These are phyloP conservation scores for Brevimyrus niger DNA, from an alignment of 2,113 vertebrate species.

Conservation along the genomic window DNA sequence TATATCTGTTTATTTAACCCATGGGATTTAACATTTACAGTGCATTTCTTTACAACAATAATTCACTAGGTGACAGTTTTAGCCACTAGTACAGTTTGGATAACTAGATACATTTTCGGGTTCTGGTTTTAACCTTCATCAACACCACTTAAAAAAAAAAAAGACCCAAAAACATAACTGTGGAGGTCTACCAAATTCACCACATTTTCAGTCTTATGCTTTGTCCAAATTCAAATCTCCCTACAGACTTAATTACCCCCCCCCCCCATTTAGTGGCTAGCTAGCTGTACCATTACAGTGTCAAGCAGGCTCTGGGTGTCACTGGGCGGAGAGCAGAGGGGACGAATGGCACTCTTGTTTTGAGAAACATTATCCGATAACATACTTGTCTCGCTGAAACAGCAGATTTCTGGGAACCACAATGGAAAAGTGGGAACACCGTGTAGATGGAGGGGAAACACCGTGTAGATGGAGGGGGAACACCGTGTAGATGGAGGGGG, in stretches of 20 bases:
- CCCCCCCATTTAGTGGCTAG: constrained; percentile 50
- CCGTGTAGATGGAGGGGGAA: not conserved
- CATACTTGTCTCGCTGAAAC: constrained; percentile 32
- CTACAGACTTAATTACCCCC: constrained; percentile 38
- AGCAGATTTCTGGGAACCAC: constrained; percentile 27
- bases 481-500: no score
- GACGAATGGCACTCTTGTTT: constrained; percentile 60
- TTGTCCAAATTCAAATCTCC: constrained; percentile 27
- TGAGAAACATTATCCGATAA: constrained; percentile 52
- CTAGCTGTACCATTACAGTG: constrained; percentile 51
- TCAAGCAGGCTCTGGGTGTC: constrained; percentile 38
- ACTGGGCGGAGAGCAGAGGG: constrained; percentile 47
- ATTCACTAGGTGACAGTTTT: constrained; percentile 60
- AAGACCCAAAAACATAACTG: constrained; percentile 35
- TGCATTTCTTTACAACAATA: constrained; percentile 70
- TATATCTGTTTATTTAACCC: constrained; percentile 61
- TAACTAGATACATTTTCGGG: constrained; percentile 56
- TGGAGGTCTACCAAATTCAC: constrained; percentile 39
- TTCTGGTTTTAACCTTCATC: constrained; percentile 51
- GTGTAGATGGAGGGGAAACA: not conserved
- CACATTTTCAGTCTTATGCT: constrained; percentile 33
- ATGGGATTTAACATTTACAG: constrained; percentile 66
- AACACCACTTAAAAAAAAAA: constrained; percentile 45
- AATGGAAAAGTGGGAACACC: constrained; percentile 19
- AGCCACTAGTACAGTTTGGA: constrained; percentile 61